Evolutionary conservation across 2,888 invertebrate genomes (phyloP), one percentile per base, ranked within the genome.

Genomic region (Cephonodes hylas): DNA sequence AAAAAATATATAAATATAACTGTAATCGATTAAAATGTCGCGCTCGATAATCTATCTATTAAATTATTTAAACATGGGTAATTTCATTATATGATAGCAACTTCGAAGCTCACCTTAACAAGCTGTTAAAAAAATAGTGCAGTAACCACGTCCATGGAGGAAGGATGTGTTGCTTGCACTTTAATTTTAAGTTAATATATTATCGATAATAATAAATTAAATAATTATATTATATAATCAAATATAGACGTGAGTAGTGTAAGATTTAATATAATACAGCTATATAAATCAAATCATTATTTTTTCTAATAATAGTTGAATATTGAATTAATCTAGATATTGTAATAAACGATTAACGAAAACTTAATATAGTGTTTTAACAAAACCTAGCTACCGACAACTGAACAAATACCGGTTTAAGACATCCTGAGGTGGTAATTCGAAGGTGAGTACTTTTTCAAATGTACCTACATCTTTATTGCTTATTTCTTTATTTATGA

Each of bases 111-210:
- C n/a, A n/a, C n/a, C n/a, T n/a, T n/a, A n/a, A 31, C 31, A 34
- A 62, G 31, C 4, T 34, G 61, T 62, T 71, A 72, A 71, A 70
- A 71, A 74, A 74, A 64, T 70, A 80, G 81, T 83, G 78, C 77
- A 73, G 71, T 73, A 63, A 71, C 72, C 62, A 68, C 73, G 66
- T 80, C 76, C 72, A 62, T 60, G 34, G 63, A 48, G 62, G 68
- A 44, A 64, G 78, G 79, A 69, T 72, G 79, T 74, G 70, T 73
- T 72, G 67, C 66, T 66, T 60, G 78, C 74, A 74, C 76, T 77
- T 74, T 69, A 53, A 60, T 53, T 42, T 53, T 75, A 73, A 73
- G 70, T 73, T 72, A 64, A 67, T 25, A 31, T 65, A 66, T 66
- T 65, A 65, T 70, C 66, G 23, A 31, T 62, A 59, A 23, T 60